Percentiles rank a stretch among this genome's conserved stretches.
phyloP scores from a whole-genome alignment of 2,888 invertebrate genomes.

The Drosophila planitibia region DNA sequence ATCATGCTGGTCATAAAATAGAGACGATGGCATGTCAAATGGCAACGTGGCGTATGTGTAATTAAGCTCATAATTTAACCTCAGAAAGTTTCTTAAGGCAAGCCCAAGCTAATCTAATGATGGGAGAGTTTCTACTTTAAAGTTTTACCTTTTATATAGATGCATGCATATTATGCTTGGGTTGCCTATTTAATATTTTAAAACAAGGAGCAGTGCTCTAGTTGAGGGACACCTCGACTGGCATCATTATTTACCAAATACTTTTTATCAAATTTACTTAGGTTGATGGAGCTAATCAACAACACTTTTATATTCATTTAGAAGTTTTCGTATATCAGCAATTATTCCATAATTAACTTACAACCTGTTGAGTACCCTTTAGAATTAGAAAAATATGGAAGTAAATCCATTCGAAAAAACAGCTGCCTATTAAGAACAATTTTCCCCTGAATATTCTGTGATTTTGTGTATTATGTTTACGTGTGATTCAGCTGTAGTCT shows the following conservation, averaged over 20 bases:
- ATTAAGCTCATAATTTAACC: conserved; percentile 64
- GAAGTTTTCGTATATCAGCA: not conserved
- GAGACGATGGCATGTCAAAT: conserved; percentile 58
- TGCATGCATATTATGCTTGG: not conserved
- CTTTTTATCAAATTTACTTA: not conserved
- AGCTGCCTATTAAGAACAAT: conserved; percentile 5
- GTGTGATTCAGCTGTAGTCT: not conserved
- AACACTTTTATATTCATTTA: not conserved
- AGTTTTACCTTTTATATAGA: not conserved
- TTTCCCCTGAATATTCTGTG: conserved; percentile 14
- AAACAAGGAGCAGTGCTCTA: not conserved
- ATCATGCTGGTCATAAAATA: conserved; percentile 65
- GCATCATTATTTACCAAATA: not conserved
- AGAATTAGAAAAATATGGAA: not conserved
- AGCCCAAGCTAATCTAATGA: not conserved
- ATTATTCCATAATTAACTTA: not conserved
- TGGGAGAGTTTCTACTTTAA: not conserved
- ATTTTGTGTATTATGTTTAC: conserved; percentile 11
- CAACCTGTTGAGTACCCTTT: not conserved
- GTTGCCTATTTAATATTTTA: not conserved
- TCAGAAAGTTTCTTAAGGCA: conserved; percentile 7
- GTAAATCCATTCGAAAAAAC: not conserved
- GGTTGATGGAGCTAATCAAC: not conserved
- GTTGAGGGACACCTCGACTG: not conserved
- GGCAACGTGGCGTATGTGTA: conserved; percentile 66